phyloP scores from a whole-genome alignment of 2,888 invertebrate species.

The Andrena minutula region DNA sequence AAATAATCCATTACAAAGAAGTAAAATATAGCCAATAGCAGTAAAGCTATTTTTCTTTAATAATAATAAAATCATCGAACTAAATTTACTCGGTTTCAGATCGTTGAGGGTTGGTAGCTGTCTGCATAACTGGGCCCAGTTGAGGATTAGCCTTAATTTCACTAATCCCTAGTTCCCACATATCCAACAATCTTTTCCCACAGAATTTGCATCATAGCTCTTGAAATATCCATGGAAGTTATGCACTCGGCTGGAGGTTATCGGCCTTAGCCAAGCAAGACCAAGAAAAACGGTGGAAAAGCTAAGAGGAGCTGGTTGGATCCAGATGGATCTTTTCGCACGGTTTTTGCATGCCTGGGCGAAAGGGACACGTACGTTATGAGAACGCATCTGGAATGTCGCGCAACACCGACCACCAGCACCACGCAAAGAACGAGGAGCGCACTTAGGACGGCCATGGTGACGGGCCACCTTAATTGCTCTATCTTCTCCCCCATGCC shows the following conservation, averaged over 20 bases:
- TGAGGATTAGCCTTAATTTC: too few relatives aligned
- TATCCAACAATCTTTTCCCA: too few relatives aligned
- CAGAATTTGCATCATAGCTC: too few relatives aligned
- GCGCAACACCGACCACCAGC: constrained; percentile 94
- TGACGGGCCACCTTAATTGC: constrained; percentile 93
- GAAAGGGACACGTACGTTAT: constrained; percentile 87
- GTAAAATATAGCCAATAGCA: too few relatives aligned
- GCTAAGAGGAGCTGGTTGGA: constrained; percentile 5
- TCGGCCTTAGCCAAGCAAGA: constrained; percentile 1
- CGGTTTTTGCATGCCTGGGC: background rate
- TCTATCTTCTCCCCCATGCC: constrained; percentile 90
- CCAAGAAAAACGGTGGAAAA: background rate
- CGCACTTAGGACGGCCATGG: constrained; percentile 94
- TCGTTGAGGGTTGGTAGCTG: too few relatives aligned
- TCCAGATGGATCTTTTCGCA: constrained; percentile 12
- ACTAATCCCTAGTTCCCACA: too few relatives aligned
- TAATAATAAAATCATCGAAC: too few relatives aligned
- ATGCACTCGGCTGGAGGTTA: background rate
- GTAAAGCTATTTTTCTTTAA: too few relatives aligned
- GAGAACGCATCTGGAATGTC: constrained; percentile 95
- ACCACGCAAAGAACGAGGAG: constrained; percentile 95
- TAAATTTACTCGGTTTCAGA: too few relatives aligned
- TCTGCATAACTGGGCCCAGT: too few relatives aligned
- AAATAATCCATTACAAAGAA: too few relatives aligned
- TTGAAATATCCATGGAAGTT: background rate